Base-by-base conservation (phyloP, 2,797 vertebrate species). In the Ptychadena robeensis region DNA sequence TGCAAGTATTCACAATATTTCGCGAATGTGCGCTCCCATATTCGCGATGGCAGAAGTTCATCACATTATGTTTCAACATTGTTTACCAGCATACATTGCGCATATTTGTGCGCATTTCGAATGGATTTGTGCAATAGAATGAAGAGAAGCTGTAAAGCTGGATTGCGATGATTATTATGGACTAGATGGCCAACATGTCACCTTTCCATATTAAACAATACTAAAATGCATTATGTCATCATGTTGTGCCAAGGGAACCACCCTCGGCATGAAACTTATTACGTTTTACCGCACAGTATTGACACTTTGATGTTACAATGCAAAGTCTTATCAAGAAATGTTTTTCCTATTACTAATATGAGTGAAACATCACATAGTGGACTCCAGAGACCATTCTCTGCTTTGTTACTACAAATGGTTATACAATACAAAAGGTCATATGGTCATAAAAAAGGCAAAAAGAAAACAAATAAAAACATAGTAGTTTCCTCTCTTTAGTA, bases 361-460 rank as follows among this genome's bases (percentile, higher is more conserved):
- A 44, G n/a, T n/a, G 32, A 79, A 40, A 31, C 32, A 9, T 53
- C 25, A 57, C 37, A 71, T 70, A 65, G 25, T 64, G 12, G 30
- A 37, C 74, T 37, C 28, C 30, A 53, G 74, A 77, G 74, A 28
- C 32, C 44, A 40, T 57, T 74, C 48, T 40, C 35, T 61, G 35
- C 40, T 82, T 74, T 59, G 34, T 82, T 67, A 4, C 3, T 18
- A 38, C 30, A 6, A 64, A 30, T 78, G 59, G 38, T 68, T 65
- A 75, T 48, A 69, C 32, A 68, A 80, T 37, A 37, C 18, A 31
- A 81, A 84, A 79, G 76, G 82, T 73, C 67, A 68, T 67, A 67
- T 30, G 11, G n/a, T 38, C 18, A 57, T 53, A 63, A 78, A 15
- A 44, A 48, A 27, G 2, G 37, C 37, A 71, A 40, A 64, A 59